Evolutionary conservation across 2,888 invertebrate species (phyloP).

Genomic region (Aplocera efformata): DNA sequence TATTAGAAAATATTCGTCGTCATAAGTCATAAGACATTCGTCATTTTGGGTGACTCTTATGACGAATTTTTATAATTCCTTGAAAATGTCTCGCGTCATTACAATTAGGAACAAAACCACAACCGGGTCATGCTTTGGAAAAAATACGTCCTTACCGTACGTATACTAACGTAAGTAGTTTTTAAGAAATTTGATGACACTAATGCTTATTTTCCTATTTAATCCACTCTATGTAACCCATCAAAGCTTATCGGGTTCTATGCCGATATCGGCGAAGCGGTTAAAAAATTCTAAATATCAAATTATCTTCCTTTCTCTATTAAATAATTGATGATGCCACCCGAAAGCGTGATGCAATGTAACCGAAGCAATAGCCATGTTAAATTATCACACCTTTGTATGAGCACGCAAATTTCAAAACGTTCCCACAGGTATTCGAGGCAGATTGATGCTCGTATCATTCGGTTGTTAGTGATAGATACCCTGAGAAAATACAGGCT

Average conservation of each 20-base stretch:
- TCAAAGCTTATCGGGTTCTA: too few relatives aligned
- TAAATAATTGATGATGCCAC: slow-evolving; percentile 25
- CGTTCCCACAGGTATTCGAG: slow-evolving; percentile 34
- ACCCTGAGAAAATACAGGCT: slow-evolving; percentile 40
- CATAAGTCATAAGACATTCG: too few relatives aligned
- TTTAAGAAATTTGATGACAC: too few relatives aligned
- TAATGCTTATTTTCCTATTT: too few relatives aligned
- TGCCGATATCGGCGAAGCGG: too few relatives aligned
- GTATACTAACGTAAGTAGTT: too few relatives aligned
- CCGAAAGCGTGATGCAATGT: slow-evolving; percentile 25
- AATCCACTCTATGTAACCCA: too few relatives aligned
- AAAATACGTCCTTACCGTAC: too few relatives aligned
- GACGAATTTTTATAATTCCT: slow-evolving; percentile 14
- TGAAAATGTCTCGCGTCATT: neutral
- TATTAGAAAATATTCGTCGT: too few relatives aligned
- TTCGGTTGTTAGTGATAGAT: slow-evolving; percentile 36
- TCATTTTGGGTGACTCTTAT: slow-evolving; percentile 12
- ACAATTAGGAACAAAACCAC: neutral
- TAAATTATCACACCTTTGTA: slow-evolving; percentile 27
- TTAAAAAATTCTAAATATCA: neutral
- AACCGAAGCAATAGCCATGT: slow-evolving; percentile 19
- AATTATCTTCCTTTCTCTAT: slow-evolving; percentile 20
- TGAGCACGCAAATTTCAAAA: slow-evolving; percentile 33
- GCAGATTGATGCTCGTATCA: neutral
- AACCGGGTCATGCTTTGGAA: slow-evolving; percentile 1